Evolutionary conservation across 2,888 invertebrate species (phyloP).

Genomic region (Ichneumon xanthorius): DNA sequence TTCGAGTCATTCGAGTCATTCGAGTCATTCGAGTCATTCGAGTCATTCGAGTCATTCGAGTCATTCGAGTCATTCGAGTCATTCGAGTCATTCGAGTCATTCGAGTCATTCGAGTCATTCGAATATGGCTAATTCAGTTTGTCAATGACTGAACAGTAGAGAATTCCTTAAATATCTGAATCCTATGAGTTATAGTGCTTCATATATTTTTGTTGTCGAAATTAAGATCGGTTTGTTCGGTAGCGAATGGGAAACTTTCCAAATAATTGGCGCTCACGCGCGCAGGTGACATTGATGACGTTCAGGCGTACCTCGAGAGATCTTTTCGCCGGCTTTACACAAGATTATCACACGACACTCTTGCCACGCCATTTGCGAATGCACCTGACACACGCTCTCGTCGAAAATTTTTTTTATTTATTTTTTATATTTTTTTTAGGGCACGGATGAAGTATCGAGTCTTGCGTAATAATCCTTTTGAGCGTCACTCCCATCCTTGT

Average conservation of each 20-base stretch:
- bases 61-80: too few relatives aligned
- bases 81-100: too few relatives aligned
- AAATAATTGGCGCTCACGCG: slow-evolving; percentile 61
- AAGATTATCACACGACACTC: background rate
- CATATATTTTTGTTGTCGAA: background rate
- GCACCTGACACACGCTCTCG: slow-evolving; percentile 7
- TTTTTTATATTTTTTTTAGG: too few relatives aligned
- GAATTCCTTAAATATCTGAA: too few relatives aligned
- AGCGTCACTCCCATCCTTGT: slow-evolving; percentile 54
- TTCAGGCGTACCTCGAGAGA: slow-evolving; percentile 38
- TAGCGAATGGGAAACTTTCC: slow-evolving; percentile 55
- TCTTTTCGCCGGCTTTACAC: background rate
- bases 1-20: too few relatives aligned
- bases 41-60: too few relatives aligned
- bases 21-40: too few relatives aligned
- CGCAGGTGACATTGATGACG: slow-evolving; percentile 66
- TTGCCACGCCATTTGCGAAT: slow-evolving; percentile 4
- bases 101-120: too few relatives aligned
- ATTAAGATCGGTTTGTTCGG: slow-evolving; percentile 1
- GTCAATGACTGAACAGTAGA: too few relatives aligned
- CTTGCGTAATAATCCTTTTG: slow-evolving; percentile 40
- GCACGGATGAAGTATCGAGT: background rate
- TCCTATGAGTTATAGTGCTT: too few relatives aligned
- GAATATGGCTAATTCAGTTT: too few relatives aligned
- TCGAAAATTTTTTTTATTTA: background rate